Conservation (phyloP, 2,888 invertebrate species). For the Ganaspis brasiliensis region DNA sequence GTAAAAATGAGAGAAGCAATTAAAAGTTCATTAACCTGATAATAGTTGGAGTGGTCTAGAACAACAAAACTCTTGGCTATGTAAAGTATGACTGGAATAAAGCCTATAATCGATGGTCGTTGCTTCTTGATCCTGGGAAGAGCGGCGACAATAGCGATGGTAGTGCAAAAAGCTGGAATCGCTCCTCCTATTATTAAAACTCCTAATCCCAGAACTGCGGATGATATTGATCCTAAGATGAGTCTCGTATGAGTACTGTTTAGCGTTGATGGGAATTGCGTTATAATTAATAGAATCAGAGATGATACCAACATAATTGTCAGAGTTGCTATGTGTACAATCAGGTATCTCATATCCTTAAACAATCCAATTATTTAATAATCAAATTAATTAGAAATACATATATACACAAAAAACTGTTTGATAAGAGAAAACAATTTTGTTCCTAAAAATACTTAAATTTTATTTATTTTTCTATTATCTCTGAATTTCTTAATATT, state of each 20-base stretch:
- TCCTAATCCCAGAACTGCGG: slow-evolving; percentile 83
- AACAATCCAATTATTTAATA: slow-evolving; percentile 61
- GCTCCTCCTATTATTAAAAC: slow-evolving; percentile 85
- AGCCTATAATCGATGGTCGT: slow-evolving; percentile 68
- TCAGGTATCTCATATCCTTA: slow-evolving; percentile 82
- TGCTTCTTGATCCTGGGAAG: slow-evolving; percentile 80
- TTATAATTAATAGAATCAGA: slow-evolving; percentile 83
- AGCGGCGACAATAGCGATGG: slow-evolving; percentile 85
- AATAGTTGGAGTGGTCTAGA: slow-evolving; percentile 60
- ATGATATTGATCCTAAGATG: slow-evolving; percentile 83
- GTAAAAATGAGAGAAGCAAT: not conserved
- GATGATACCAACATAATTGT: slow-evolving; percentile 85
- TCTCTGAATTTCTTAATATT: no score
- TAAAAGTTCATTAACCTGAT: slow-evolving; percentile 59
- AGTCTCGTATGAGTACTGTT: slow-evolving; percentile 69
- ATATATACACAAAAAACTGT: no score
- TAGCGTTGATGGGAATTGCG: slow-evolving; percentile 73
- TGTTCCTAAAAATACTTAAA: no score
- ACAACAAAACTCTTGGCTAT: slow-evolving; percentile 61
- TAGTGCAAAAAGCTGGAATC: slow-evolving; percentile 85
- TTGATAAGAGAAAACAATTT: no score
- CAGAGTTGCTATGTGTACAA: slow-evolving; percentile 81
- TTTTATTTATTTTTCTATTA: no score
- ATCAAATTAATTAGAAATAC: not conserved
- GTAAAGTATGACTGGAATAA: slow-evolving; percentile 67